Base-by-base conservation (phyloP, 2,797 vertebrate genomes). In the Psittacula derbiana region DNA sequence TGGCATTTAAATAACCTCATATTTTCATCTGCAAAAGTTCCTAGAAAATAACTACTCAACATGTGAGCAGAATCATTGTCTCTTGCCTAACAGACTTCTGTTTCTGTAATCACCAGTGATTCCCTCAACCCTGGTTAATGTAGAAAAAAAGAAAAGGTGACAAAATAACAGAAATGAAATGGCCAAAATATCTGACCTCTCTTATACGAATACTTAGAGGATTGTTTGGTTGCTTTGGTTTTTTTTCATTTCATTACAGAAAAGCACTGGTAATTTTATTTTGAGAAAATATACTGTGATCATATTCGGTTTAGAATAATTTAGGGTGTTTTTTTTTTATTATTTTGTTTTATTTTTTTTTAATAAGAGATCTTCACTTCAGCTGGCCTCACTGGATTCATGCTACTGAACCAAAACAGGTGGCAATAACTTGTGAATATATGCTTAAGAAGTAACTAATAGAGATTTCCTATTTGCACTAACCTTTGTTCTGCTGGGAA, bases 401-500 rank as follows among this genome's bases (percentile, higher is more conserved):
- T 47, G 16, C n/a, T 49, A 44, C 14, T 30, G 15, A 82, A 82
- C 27, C 12, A 41, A 82, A 86, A 61, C 4, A 70, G 50, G 16
- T 38, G n/a, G 31, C 60, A 80, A 38, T 80, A 66, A 61, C 30
- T 57, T 66, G n/a, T 46, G 52, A 67, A 41, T 62, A 89, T 64
- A 75, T 18, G 3, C 33, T 74, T 93, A 79, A 69, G 28, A 50
- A 89, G 41, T 55, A 75, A 47, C 36, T 87, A 80, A 70, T 4
- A 57, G 47, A 75, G 47, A 66, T 86, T 93, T 87, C 71, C 40
- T 70, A 6, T 80, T 88, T 88, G 40, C 36, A 61, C 57, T 90
- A 65, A 79, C 47, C 65, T 95, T 91, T 70, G 38, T 49, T 89
- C 75, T 64, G 7, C 27, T 72, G 41, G 31, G 61, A 70, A 33